These are phyloP conservation scores for Colaptes auratus DNA, from an alignment of 2,113 vertebrate species.

Conservation along the genomic window DNA sequence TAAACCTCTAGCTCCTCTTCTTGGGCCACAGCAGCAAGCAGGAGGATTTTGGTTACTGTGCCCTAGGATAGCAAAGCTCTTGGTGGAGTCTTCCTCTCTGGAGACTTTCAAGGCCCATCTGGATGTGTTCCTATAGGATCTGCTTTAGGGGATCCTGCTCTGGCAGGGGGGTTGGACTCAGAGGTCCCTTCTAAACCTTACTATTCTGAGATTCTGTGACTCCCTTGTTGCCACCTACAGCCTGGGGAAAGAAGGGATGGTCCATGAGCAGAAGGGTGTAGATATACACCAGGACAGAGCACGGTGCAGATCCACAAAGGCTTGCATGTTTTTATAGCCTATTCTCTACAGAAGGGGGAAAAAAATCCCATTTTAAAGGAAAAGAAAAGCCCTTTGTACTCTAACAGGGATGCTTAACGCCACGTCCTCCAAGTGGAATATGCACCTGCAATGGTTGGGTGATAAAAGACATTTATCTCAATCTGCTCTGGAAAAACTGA, in stretches of 20 bases:
- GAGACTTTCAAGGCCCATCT: too few species aligned
- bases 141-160: too few species aligned
- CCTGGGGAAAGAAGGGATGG: background rate
- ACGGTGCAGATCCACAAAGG: background rate
- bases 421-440: constrained; percentile 6
- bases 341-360: background rate
- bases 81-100: background rate
- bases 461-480: constrained; percentile 49
- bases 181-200: too few species aligned
- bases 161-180: too few species aligned
- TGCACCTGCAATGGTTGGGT: constrained; percentile 13
- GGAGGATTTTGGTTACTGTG: background rate
- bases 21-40: background rate
- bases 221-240: background rate
- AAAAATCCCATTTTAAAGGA: background rate
- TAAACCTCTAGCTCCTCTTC: background rate
- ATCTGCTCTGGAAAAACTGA: constrained; percentile 37
- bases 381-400: background rate
- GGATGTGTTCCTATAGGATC: too few species aligned
- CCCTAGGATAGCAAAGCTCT: background rate
- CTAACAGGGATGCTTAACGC: background rate
- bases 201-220: background rate
- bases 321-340: background rate
- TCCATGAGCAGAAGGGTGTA: rapidly evolving
- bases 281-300: background rate